Conservation (phyloP, 2,113 vertebrate genomes). For the Nettapus auritus region DNA sequence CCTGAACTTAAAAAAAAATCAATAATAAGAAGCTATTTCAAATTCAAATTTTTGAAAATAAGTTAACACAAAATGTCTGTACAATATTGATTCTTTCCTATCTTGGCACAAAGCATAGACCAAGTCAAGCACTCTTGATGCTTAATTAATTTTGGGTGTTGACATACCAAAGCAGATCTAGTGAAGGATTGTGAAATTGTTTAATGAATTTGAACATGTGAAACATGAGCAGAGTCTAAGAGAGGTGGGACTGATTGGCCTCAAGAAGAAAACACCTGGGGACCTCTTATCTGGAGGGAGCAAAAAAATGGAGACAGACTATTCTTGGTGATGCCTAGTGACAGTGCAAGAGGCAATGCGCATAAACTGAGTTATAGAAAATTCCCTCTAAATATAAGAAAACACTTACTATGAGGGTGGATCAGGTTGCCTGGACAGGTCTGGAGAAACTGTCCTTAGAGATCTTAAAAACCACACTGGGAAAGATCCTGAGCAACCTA, state of each 20-base stretch:
- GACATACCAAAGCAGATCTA: not conserved
- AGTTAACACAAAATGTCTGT: not conserved
- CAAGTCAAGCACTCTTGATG: not conserved
- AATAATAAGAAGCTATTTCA: not conserved
- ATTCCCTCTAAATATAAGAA: not conserved
- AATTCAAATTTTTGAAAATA: not conserved
- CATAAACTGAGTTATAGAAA: not conserved
- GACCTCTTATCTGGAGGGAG: rapidly evolving
- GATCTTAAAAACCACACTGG: not conserved
- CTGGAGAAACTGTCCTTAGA: not conserved
- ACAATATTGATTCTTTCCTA: not conserved
- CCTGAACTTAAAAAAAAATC: not conserved
- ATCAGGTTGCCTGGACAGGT: not conserved
- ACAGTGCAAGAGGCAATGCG: not conserved
- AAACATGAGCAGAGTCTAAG: not conserved
- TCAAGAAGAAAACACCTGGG: not conserved
- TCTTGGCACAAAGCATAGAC: not conserved
- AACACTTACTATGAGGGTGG: not conserved
- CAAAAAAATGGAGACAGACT: not conserved
- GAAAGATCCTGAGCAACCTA: not conserved
- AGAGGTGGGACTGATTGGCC: not conserved
- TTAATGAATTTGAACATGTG: not conserved
- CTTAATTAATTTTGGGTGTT: not conserved
- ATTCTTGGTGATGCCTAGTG: not conserved
- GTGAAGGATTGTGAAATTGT: not conserved